phyloP scores from a whole-genome alignment of 2,113 vertebrate genomes.

The Crypturellus undulatus region DNA sequence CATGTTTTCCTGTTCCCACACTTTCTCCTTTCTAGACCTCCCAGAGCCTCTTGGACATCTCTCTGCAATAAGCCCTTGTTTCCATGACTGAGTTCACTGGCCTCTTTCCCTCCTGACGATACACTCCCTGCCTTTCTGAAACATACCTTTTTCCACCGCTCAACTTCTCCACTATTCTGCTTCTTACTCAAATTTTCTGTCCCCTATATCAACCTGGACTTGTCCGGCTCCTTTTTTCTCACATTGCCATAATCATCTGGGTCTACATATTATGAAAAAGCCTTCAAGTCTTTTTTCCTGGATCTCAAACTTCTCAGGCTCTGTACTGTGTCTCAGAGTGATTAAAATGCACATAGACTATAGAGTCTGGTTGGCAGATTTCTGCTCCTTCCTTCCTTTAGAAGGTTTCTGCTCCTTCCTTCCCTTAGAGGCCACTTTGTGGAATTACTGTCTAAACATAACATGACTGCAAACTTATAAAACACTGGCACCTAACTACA shows the following conservation, averaged over 20 bases:
- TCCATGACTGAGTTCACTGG: fast-evolving
- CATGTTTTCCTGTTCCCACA: neutral
- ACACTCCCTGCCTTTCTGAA: neutral
- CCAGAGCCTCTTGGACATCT: neutral
- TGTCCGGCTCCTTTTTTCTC: neutral
- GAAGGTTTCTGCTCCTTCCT: neutral
- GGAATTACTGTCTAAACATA: neutral
- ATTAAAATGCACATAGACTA: neutral
- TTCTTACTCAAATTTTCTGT: neutral
- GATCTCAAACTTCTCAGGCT: neutral
- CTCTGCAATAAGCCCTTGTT: neutral
- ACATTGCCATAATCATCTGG: neutral
- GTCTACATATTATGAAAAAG: neutral
- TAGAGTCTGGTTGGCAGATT: neutral
- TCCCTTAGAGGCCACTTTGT: fast-evolving
- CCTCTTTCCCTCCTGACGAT: neutral
- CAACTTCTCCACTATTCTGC: neutral
- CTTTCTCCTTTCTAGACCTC: neutral
- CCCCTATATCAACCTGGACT: neutral
- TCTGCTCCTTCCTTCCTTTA: neutral
- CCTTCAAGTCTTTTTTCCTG: neutral
- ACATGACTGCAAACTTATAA: fast-evolving
- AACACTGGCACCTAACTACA: neutral
- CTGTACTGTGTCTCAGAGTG: fast-evolving
- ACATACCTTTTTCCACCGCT: neutral